These are phyloP conservation scores for Cordilura impudica DNA, from an alignment of 2,888 invertebrate genomes.

Conservation along the genomic window DNA sequence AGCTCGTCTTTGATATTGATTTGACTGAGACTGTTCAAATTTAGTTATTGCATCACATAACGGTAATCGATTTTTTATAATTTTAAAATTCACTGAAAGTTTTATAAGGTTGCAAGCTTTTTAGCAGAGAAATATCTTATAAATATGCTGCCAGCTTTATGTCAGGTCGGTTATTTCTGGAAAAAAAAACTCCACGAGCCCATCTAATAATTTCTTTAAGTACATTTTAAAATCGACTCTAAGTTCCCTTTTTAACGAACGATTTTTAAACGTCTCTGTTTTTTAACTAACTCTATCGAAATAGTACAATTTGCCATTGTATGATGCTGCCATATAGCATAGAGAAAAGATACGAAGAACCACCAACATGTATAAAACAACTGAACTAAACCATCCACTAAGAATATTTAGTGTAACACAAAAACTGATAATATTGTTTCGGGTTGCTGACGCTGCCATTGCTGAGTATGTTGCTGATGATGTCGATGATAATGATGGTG, in stretches of 20 bases:
- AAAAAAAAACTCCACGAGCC: too few species aligned
- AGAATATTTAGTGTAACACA: not conserved
- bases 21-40: too few species aligned
- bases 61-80: too few species aligned
- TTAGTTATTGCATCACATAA: too few species aligned
- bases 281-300: not conserved
- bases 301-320: not conserved
- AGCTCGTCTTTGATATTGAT: too few species aligned
- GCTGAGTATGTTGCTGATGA: not conserved
- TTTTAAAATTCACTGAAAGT: too few species aligned
- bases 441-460: not conserved
- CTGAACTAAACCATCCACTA: slow-evolving; percentile 18
- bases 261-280: not conserved
- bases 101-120: too few species aligned
- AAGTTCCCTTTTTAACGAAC: not conserved
- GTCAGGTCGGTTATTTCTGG: too few species aligned
- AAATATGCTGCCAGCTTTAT: too few species aligned
- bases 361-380: slow-evolving; percentile 32
- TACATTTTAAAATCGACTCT: not conserved
- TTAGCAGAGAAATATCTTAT: too few species aligned
- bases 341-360: not conserved
- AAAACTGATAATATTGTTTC: not conserved
- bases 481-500: not conserved
- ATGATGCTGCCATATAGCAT: not conserved
- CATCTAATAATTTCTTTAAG: too few species aligned